Evolutionary conservation across 2,888 invertebrate species (phyloP).

Genomic region (Aelia acuminata): DNA sequence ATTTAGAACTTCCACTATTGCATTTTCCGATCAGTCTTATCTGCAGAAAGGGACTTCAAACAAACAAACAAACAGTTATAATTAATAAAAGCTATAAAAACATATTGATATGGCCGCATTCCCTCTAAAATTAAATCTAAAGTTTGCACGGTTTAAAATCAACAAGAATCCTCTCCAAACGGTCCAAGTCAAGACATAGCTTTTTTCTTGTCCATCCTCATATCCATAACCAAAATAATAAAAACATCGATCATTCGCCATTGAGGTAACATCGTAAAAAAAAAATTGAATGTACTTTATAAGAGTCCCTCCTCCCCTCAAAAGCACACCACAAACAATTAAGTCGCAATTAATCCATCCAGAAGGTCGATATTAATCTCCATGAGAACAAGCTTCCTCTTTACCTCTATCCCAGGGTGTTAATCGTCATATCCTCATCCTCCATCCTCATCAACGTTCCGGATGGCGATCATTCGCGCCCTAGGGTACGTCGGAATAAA

Average conservation of each 20-base stretch:
- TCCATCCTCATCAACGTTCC: conserved; percentile 10
- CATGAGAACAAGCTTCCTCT: background rate
- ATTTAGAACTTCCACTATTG: too few relatives aligned
- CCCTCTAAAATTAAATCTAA: too few relatives aligned
- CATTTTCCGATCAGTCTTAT: too few relatives aligned
- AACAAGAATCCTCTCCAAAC: background rate
- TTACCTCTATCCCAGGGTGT: conserved; percentile 27
- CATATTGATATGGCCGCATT: too few relatives aligned
- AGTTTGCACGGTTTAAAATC: too few relatives aligned
- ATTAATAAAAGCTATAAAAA: too few relatives aligned
- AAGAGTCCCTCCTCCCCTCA: background rate
- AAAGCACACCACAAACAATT: background rate
- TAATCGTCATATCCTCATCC: background rate
- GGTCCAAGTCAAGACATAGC: background rate
- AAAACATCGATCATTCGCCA: background rate
- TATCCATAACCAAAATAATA: background rate
- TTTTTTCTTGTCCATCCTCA: background rate
- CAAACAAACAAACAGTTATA: too few relatives aligned
- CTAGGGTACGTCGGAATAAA: background rate
- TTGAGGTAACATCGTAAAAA: background rate
- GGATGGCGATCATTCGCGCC: background rate
- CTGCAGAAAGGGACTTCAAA: too few relatives aligned
- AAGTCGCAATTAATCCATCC: background rate
- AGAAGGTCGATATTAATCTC: background rate
- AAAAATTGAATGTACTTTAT: background rate